Evolutionary conservation across 2,797 vertebrate species (phyloP), one percentile per base, ranked within the genome.

Genomic region (Tapirus indicus): DNA sequence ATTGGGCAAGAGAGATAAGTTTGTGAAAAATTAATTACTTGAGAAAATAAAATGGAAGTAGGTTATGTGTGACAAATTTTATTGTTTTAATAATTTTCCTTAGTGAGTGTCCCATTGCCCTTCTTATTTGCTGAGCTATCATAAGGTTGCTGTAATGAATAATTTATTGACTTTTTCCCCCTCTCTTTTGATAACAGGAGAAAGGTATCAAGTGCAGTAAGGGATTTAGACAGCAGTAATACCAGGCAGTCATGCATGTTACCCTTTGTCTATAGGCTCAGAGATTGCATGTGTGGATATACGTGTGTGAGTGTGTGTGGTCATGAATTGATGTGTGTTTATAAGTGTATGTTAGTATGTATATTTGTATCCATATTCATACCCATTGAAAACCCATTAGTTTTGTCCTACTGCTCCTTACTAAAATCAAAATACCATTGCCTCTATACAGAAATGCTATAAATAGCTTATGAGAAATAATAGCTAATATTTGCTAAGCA

Each of bases 1-100:
- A 97, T 95, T 96, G 93, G 17, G 18, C 0, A 96, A 97, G 88
- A 97, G 80, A 92, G 44, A 62, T 96, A 95, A 79, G 94, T 98
- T 98, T 98, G 77, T 5, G 1, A 95, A 98, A 94, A 96, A 97
- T 95, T 95, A 97, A 97, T 98, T 95, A 94, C 56, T 97, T 41
- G 58, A 62, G 56, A 96, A 97, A 96, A 92, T 95, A 94, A 98
- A 98, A 54, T 97, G 49, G 56, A 97, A 97, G 75, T 94, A 91
- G 32, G 69, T 71, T 58, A 85, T 35, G 8, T 84, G 93, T 95
- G 96, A 88, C 69, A 94, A 97, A 88, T 97, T 97, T 98, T 98
- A 98, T 97, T 98, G 97, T 97, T 98, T 98, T 98, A 98, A 97
- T 98, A 98, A 38, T 98, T 93, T 97, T 97, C 98, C 97, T 98